Evolutionary conservation across 2,888 invertebrate species (phyloP).

Genomic region (Clistopyga incitator): DNA sequence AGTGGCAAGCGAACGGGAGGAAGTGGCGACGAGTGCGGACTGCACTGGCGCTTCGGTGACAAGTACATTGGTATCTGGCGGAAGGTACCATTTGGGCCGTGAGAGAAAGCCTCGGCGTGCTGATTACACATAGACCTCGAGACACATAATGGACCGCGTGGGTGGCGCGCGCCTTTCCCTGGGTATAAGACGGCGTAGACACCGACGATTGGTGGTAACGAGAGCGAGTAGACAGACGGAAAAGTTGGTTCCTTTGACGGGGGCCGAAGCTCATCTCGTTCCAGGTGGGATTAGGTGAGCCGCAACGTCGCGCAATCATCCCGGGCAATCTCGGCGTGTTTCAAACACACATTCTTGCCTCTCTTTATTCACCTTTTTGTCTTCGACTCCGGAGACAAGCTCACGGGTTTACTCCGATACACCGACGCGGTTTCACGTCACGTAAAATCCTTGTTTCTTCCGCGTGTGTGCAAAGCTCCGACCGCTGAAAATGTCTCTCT

Average conservation of each 20-base stretch:
- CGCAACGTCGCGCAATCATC: conserved; percentile 48
- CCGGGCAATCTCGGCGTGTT: conserved; percentile 22
- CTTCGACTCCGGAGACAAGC: background rate
- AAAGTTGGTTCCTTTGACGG: conserved; percentile 50
- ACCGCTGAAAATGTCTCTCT: conserved; percentile 18
- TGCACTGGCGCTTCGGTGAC: conserved; percentile 4
- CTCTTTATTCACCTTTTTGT: conserved; percentile 32
- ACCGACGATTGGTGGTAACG: conserved; percentile 31
- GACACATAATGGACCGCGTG: conserved; percentile 24
- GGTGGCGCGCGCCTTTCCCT: conserved; percentile 23
- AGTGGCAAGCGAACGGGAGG: conserved; percentile 5
- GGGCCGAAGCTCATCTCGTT: conserved; percentile 36
- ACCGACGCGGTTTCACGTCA: conserved; percentile 32
- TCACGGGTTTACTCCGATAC: background rate
- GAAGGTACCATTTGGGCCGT: background rate
- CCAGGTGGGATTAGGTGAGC: conserved; percentile 33
- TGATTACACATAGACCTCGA: conserved; percentile 55
- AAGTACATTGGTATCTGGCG: conserved; percentile 16
- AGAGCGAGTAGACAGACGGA: background rate
- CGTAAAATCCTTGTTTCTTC: conserved; percentile 50
- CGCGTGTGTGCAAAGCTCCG: conserved; percentile 25
- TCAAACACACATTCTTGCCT: conserved; percentile 28
- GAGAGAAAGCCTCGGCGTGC: conserved; percentile 28
- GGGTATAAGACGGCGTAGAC: conserved; percentile 18
- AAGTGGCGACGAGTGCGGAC: conserved; percentile 2